Evolutionary conservation across 2,113 vertebrate species (phyloP), one percentile per base, ranked within the genome.

Genomic region (Vanacampus margaritifer): DNA sequence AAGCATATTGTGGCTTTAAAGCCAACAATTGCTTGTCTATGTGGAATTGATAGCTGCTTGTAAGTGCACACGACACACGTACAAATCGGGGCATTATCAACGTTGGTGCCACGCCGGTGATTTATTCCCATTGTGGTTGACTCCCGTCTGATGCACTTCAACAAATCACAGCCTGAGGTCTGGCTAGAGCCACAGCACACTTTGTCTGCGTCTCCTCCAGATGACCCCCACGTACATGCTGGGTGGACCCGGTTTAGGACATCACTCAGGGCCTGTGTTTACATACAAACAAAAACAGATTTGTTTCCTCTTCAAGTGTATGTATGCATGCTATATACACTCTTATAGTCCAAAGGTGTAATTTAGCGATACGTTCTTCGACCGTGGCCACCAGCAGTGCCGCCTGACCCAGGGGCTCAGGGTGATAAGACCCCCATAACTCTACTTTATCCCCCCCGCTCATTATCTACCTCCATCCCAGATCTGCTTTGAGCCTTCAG

Each of bases 391-490:
- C 86, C 82, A 87, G 76, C 81, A 79, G 71, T 69, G 76, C 79
- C 17, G 62, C 74, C 73, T 88, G 84, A 89, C 88, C 88, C 64
- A 32, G 72, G 76, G 87, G 86, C 83, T 85, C 76, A 68, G 72
- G 79, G 88, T 85, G 87, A 87, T 88, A 90, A 89, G 88, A 89
- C 86, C 88, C 76, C 80, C 78, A 86, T 90, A 90, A 89, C 81
- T 88, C 88, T 86, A 82, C 87, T 88, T 90, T 82, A 90, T 89
- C 89, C 89, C 84, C 39, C 45, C 84, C 78, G 84, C 87, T 89
- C 87, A 89, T 90, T 89, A 89, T 89, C 86, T 89, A 71, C 76
- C 76, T 78, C 77, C 43, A 65, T 79, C 82, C 81, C 67, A 79
- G 79, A 75, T 84, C 84, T 76, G 69, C 66, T 35, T 74, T 56